Base-by-base conservation (phyloP, 2,113 vertebrate genomes). In the Marmota flaviventris region DNA sequence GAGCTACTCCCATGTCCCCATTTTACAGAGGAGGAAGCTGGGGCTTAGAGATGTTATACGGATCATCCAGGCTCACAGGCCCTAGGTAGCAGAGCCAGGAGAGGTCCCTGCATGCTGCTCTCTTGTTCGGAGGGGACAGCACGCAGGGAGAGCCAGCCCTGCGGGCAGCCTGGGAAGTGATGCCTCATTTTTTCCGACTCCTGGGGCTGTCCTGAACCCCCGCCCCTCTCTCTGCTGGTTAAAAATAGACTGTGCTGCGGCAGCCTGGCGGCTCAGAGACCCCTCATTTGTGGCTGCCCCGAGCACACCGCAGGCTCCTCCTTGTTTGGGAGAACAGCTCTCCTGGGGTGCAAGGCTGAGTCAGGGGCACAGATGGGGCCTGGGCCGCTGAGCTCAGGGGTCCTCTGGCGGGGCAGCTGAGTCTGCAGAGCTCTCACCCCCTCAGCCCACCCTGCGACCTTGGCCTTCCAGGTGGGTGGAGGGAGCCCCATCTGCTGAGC, bases 341-440 rank as follows among this genome's bases (percentile, higher is more conserved):
- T 86, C 93, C 96, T 98, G 98, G 98, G 98, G 98, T 95, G 97
- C 91, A 97, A 82, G 95, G 79, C 95, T 98, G 98, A 99, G 98
- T 99, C 98, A 98, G 97, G 89, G 97, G 61, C 94, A 91, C 67
- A 78, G 83, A 76, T 34, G 90, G 89, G 94, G 85, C 86, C 85
- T 67, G 51, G 93, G 76, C 32, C 51, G 24, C 58, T 29, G 32
- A 65, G 98, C 97, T 96, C 97, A 37, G 2, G 97, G 95, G 98
- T 97, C 90, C 96, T 85, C 96, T 94, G 91, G 42, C 92, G 1
- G 25, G 72, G 27, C 73, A 18, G 53, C 12, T 2, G 73, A 85
- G 27, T 65, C 91, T 42, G n/a, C 11, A 34, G n/a, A 42, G 39
- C 2, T n/a, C 34, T 16, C 32, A 1, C 51, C 29, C 14, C 17